Base-by-base conservation (phyloP, 2,113 vertebrate species). In the Xyrauchen texanus region DNA sequence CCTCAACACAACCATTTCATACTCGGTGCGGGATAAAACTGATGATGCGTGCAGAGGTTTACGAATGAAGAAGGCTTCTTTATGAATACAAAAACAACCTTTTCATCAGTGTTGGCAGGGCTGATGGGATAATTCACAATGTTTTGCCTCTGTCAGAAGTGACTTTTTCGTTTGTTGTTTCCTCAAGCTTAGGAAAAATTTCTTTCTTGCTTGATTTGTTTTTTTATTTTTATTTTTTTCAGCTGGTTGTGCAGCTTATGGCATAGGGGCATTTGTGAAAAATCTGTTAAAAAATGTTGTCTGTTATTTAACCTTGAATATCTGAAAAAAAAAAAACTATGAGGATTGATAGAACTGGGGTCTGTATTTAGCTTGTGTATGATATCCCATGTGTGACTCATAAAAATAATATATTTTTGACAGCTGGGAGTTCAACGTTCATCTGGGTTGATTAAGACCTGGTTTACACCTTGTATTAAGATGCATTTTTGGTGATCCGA, bases 11-110 rank as follows among this genome's bases (percentile, higher is more conserved):
- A 69, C 83, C 61, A 85, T 87, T 85, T 87, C 81, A 82, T 74
- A 84, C 72, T 68, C 70, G 65, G 79, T 75, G 47, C 60, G 69
- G 58, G 68, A 61, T 77, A 78, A 83, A 84, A 84, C 68, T 76
- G 84, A 83, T 87, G 86, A 87, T 81, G 84, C 77, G 80, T 85
- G 80, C 79, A 61, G 62, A 78, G 77, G 79, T 80, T 52, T 87
- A 78, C 75, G 74, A 72, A 79, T 82, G 73, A 84, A 82, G 75
- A 81, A 77, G 79, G 79, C 66, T 80, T 78, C 79, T 78, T 34
- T 81, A 82, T 85, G 81, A 85, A 83, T 83, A 83, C 78, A 71
- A 85, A 82, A 82, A 76, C 81, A 81, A 78, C 69, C 73, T 83
- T 81, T 81, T 81, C 84, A 83, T 83, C 84, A 67, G 70, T 81